These are phyloP conservation scores for Protodeltote pygarga DNA, from an alignment of 2,888 invertebrate genomes.

Conservation along the genomic window DNA sequence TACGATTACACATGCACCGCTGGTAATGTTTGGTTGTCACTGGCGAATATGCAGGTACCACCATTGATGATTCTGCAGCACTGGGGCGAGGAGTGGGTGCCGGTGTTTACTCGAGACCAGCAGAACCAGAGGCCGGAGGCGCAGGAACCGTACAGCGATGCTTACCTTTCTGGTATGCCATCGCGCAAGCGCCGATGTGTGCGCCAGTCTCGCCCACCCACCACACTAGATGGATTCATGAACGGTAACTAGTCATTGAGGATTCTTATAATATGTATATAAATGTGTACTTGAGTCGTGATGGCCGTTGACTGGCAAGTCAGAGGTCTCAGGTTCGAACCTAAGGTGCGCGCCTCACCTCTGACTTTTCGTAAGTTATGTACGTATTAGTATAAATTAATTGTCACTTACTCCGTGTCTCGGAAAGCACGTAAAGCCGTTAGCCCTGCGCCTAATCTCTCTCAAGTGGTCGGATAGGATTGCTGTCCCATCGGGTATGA, in stretches of 20 bases:
- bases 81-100: constrained; percentile 90
- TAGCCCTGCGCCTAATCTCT: no score
- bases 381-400: no score
- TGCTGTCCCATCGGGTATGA: no score
- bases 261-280: no score
- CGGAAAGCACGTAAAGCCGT: no score
- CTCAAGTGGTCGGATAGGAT: no score
- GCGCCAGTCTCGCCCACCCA: constrained; percentile 64
- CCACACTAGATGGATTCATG: constrained; percentile 66
- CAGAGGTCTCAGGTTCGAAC: no score
- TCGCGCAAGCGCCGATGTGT: constrained; percentile 94
- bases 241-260: constrained; percentile 65
- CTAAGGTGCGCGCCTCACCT: no score
- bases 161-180: constrained; percentile 96
- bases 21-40: constrained; percentile 20
- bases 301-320: no score
- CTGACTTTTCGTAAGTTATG: no score
- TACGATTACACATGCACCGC: constrained; percentile 13
- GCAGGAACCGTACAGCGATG: constrained; percentile 92
- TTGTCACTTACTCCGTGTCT: no score
- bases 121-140: constrained; percentile 89
- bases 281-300: no score
- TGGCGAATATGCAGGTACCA: constrained; percentile 53
- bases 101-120: constrained; percentile 94
- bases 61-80: constrained; percentile 80